Evolutionary conservation across 2,113 vertebrate genomes (phyloP).

Genomic region (Rostratula benghalensis): DNA sequence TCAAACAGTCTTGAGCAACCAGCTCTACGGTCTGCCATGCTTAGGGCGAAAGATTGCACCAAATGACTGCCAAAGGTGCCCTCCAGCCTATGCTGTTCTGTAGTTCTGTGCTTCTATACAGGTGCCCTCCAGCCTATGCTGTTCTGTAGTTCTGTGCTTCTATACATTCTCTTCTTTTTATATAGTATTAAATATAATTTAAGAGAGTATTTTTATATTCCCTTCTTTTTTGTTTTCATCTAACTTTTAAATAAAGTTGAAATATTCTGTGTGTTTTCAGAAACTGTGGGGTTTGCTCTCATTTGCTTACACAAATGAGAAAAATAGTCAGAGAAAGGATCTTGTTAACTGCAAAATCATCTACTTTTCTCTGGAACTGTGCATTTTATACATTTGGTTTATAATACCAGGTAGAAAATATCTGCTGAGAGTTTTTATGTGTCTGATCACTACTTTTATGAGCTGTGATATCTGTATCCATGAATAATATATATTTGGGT

Average conservation of each 20-base stretch:
- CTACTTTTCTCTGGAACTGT: constrained; percentile 10
- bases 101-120: neutral
- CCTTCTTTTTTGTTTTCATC: neutral
- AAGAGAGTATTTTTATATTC: neutral
- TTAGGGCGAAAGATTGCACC: neutral
- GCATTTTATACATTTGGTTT: constrained; percentile 36
- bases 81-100: neutral
- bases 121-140: neutral
- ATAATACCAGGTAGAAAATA: constrained; percentile 24
- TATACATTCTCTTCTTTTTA: neutral
- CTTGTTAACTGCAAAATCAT: constrained; percentile 38
- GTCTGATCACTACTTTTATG: neutral
- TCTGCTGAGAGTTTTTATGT: neutral
- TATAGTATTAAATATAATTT: neutral
- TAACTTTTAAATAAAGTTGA: neutral
- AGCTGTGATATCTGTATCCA: neutral
- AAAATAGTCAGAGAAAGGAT: constrained; percentile 39
- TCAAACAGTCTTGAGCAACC: neutral
- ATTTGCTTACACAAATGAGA: neutral
- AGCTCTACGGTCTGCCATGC: neutral
- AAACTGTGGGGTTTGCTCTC: neutral
- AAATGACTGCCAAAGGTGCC: neutral
- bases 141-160: neutral
- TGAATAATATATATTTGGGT: constrained; percentile 41
- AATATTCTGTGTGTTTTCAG: neutral